These are phyloP conservation scores for Phymorhynchus buccinoides DNA, from an alignment of 1,140 invertebrate species.

Conservation along the genomic window DNA sequence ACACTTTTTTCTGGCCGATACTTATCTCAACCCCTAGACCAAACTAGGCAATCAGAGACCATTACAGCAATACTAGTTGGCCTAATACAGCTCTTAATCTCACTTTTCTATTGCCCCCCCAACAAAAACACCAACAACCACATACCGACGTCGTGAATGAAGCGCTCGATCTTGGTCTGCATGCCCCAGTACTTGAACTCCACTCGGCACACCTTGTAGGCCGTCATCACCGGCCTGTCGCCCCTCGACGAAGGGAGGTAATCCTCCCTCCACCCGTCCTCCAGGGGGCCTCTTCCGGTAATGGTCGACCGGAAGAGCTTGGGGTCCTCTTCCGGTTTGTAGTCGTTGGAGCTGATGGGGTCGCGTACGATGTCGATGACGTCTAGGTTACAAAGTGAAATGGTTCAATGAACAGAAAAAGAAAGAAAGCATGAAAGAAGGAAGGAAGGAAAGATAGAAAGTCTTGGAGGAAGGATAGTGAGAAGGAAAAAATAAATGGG, in stretches of 20 bases:
- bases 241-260: constrained; percentile 85
- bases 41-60: too few relatives aligned
- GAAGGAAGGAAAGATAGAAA: too few relatives aligned
- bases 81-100: too few relatives aligned
- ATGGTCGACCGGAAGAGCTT: constrained; percentile 90
- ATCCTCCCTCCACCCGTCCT: constrained; percentile 89
- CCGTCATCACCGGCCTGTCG: constrained; percentile 88
- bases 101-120: not conserved
- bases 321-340: constrained; percentile 95
- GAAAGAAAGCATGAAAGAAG: too few relatives aligned
- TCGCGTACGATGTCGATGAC: constrained; percentile 98
- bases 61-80: too few relatives aligned
- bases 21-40: too few relatives aligned
- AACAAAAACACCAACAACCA: not conserved
- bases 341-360: constrained; percentile 91
- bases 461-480: too few relatives aligned
- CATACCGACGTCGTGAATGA: constrained; percentile 95
- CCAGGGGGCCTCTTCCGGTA: constrained; percentile 91
- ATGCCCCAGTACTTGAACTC: constrained; percentile 99
- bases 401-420: too few relatives aligned
- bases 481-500: too few relatives aligned
- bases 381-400: too few relatives aligned
- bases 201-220: constrained; percentile 98
- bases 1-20: too few relatives aligned
- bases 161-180: constrained; percentile 99